Evolutionary conservation across 2,113 vertebrate genomes (phyloP).

Genomic region (Poeciliopsis occidentalis): DNA sequence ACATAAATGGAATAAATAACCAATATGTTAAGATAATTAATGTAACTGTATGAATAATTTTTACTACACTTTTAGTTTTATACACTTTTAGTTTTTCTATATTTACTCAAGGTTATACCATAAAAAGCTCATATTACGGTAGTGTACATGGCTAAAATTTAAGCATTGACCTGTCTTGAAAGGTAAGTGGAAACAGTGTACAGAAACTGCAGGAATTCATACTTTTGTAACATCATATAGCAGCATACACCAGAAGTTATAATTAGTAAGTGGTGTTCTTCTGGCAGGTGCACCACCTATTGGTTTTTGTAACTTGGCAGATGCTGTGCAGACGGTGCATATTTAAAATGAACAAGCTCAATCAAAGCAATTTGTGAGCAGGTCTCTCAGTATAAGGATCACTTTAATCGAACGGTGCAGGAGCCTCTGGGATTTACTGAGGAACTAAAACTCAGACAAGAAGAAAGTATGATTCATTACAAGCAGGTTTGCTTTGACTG

Average conservation of each 20-base stretch:
- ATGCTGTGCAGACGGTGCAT: neutral
- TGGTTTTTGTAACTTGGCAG: neutral
- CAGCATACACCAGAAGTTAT: neutral
- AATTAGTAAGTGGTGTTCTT: neutral
- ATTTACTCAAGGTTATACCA: neutral
- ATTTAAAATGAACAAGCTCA: neutral
- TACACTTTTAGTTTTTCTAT: no score
- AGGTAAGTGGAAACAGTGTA: neutral
- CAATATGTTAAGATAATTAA: no score
- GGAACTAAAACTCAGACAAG: neutral
- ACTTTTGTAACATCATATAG: neutral
- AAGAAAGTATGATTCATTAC: neutral
- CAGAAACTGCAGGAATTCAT: neutral
- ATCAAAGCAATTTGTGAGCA: constrained; percentile 1
- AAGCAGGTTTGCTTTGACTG: neutral
- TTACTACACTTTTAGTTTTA: no score
- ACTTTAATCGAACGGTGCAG: neutral
- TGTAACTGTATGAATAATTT: no score
- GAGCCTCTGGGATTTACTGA: neutral
- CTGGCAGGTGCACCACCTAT: neutral
- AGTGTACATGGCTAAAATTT: neutral
- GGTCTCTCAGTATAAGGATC: constrained; percentile 1
- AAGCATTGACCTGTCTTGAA: neutral
- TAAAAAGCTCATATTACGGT: neutral
- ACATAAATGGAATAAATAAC: no score